Evolutionary conservation across 1,140 invertebrate genomes (phyloP), one percentile per base, ranked within the genome.

Genomic region (Monochamus saltuarius): DNA sequence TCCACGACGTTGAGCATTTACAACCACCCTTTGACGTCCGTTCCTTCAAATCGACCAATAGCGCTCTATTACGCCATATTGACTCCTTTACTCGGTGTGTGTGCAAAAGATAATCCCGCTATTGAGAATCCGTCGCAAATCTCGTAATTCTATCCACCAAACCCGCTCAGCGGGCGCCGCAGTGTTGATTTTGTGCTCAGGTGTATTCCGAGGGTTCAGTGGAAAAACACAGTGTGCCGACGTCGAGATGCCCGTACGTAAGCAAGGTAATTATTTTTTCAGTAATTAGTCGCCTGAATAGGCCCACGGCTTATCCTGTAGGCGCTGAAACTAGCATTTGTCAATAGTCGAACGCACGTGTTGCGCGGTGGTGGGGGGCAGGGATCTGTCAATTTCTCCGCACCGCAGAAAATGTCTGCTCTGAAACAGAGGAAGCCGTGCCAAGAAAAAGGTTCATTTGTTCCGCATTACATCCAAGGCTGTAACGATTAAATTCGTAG

Each of bases 151-250:
- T 29, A 29, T 29, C 22, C 22, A 6, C 22, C 2, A 6, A 29
- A 29, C 6, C 22, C 22, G 6, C 22, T 29, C 22, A 6, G 22
- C 22, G 22, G 22, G 22, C 22, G 11, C 42, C 6, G n/a, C 35
- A 35, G 22, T 22, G 11, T 50, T 34, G 22, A 19, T 56, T 56
- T 45, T 45, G 42, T 56, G 40, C 19, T 34, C 22, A 56, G 40
- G 53, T 56, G 53, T 34, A 45, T 56, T 56, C 43, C 43, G 53
- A 56, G 19, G 45, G 53, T 45, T 11, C 3, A 13, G 47, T 56
- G 39, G n/a, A 29, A 29, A 29, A 11, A 14, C 16, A 13, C 13
- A 16, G 6, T 17, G 40, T 45, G 19, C 19, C 16, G 7, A 56
- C 22, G 22, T 29, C 22, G 22, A 39, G 36, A 56, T 56, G 53